Base-by-base conservation (phyloP, 2,113 vertebrate species). In the Vidua macroura region DNA sequence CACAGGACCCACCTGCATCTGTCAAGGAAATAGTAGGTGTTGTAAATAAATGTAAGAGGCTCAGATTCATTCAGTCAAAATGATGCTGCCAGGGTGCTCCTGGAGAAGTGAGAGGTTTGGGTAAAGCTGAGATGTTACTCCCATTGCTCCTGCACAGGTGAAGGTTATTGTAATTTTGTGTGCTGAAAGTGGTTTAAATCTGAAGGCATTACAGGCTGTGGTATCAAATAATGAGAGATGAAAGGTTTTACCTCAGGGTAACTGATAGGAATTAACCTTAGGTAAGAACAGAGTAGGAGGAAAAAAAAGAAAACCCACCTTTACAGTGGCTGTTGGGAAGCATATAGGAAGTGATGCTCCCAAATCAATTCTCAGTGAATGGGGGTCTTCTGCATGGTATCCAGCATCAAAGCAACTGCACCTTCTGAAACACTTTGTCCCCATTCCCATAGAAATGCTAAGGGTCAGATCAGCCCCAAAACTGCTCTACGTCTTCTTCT, bases 11-110 rank as follows among this genome's bases (percentile, higher is more conserved):
- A 91, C 94, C 92, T 10, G 3, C 30, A 52, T 87, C 92, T 92
- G 93, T 92, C 93, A 97, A 82, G 74, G 68, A 91, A 95, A 90
- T n/a, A 94, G 86, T 43, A 92, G 74, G 86, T 82, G 80, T 73
- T 94, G 66, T 82, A 96, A 91, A 95, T 63, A 94, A 94, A 95
- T 73, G 41, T 74, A 94, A 83, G 20, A 73, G 53, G 64, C 75
- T 93, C 43, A 56, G 87, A 84, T 89, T 94, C 74, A 79, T 56
- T 76, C 83, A 23, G 15, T 63, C 76, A 85, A 83, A 92, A 2
- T 9, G 73, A 59, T 3, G 1, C 21, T 68, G 46, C 31, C 53
- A 78, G 33, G 35, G 49, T 0, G 0, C 30, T 78, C 31, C 52
- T 58, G 14, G 10, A 27, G 37, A 51, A 68, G 13, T 1, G 33